Conservation (phyloP, 1,140 invertebrate species). For the Zaprionus capensis region DNA sequence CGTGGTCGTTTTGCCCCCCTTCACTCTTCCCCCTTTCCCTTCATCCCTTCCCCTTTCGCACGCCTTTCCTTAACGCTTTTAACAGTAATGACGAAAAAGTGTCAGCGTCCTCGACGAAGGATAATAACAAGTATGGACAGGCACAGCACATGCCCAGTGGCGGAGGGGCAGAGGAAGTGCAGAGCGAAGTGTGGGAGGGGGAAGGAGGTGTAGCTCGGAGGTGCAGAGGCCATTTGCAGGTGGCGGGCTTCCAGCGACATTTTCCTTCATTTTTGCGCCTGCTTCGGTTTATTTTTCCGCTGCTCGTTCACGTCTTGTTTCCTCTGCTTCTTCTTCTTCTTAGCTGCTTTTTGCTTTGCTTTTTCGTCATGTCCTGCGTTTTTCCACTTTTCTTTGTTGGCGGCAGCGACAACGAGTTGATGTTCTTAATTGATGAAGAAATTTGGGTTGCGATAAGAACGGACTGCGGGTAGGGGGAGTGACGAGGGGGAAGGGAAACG, state of each 20-base stretch:
- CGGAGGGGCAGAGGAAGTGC: background rate
- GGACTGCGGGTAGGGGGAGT: background rate
- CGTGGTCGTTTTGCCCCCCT: slow-evolving; percentile 30
- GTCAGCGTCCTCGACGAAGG: slow-evolving; percentile 82
- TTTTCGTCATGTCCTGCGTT: slow-evolving; percentile 35
- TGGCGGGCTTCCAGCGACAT: slow-evolving; percentile 19
- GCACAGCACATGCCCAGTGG: slow-evolving; percentile 40
- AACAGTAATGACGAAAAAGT: slow-evolving; percentile 83
- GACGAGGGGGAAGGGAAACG: background rate
- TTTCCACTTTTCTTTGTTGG: slow-evolving; percentile 42
- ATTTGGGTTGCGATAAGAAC: slow-evolving; percentile 74
- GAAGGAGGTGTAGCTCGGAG: background rate
- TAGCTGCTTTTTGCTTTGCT: slow-evolving; percentile 23
- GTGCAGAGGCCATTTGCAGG: background rate
- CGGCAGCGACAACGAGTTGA: slow-evolving; percentile 70
- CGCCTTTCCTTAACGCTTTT: slow-evolving; percentile 78
- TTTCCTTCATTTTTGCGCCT: slow-evolving; percentile 44
- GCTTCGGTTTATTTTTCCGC: slow-evolving; percentile 32
- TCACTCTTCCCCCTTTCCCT: slow-evolving; percentile 9
- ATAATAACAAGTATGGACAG: slow-evolving; percentile 83
- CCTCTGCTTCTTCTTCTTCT: slow-evolving; percentile 24
- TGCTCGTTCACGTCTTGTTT: slow-evolving; percentile 26
- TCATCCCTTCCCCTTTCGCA: background rate
- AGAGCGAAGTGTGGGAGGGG: background rate
- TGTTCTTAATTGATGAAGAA: slow-evolving; percentile 82